A percentile compares a stretch with the other conserved stretches of the same genome.
phyloP scores from a whole-genome alignment of 2,113 vertebrate species.

The Lathamus discolor region DNA sequence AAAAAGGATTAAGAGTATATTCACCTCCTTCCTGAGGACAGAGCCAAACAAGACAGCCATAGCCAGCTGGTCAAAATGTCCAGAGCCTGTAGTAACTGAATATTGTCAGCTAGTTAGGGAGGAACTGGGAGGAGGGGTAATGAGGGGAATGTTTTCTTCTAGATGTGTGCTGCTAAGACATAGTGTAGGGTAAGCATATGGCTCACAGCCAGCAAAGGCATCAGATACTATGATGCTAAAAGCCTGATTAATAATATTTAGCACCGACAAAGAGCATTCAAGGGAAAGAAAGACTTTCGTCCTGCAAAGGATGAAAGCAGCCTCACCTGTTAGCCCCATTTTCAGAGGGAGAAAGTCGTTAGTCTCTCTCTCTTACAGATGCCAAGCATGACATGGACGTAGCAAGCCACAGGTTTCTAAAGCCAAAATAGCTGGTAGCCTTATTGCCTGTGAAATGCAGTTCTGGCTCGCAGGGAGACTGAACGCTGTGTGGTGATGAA shows the following conservation, averaged over 20 bases:
- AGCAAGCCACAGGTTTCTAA: neutral
- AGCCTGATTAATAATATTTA: slow-evolving; percentile 16
- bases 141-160: neutral
- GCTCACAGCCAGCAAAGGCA: slow-evolving; percentile 24
- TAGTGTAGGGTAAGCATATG: slow-evolving; percentile 12
- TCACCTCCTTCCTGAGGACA: neutral
- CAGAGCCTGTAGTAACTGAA: neutral
- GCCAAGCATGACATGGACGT: neutral
- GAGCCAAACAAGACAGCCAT: neutral
- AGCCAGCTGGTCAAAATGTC: neutral
- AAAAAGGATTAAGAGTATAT: neutral
- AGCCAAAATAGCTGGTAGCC: neutral
- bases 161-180: neutral
- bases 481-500: neutral
- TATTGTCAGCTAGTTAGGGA: neutral
- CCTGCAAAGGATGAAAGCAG: neutral
- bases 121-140: neutral
- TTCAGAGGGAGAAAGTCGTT: neutral
- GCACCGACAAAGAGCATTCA: neutral
- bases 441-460: neutral
- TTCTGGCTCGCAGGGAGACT: neutral
- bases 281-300: neutral
- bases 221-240: slow-evolving; percentile 9
- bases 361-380: neutral
- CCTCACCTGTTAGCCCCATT: neutral